A percentile compares a stretch with the other conserved stretches of the same genome.
Evolutionary conservation across 2,888 invertebrate genomes (phyloP).

Genomic region (Dryobotodes eremita): DNA sequence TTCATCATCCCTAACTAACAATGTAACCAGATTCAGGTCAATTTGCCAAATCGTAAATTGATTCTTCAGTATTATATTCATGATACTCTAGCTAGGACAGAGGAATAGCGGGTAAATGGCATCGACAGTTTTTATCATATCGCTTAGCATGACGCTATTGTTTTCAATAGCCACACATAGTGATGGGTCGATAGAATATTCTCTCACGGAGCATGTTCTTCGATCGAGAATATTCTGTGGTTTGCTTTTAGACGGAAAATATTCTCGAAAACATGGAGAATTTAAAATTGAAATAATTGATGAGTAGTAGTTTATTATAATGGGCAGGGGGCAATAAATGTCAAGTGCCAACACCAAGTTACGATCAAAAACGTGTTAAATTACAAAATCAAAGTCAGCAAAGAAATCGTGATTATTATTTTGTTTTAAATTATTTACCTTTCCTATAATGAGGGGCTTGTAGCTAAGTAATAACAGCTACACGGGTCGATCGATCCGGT

Average conservation of each 20-base stretch:
- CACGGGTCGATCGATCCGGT: no score
- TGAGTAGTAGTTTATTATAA: not conserved
- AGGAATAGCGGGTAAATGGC: not conserved
- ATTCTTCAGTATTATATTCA: not conserved
- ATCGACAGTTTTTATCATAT: conserved; percentile 3
- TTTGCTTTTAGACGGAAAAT: not conserved
- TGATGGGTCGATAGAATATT: not conserved
- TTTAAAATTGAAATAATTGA: not conserved
- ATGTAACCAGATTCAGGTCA: not conserved
- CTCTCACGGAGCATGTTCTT: not conserved
- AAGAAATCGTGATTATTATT: not conserved
- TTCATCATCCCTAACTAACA: conserved; percentile 24
- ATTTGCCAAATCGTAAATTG: not conserved
- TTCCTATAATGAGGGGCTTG: no score
- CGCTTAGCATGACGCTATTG: conserved; percentile 32
- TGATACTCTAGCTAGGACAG: not conserved
- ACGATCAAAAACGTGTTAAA: not conserved
- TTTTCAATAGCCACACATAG: not conserved
- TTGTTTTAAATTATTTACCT: not conserved
- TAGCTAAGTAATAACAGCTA: no score
- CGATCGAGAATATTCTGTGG: not conserved
- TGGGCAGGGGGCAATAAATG: no score
- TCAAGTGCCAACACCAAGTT: no score
- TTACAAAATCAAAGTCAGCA: not conserved
- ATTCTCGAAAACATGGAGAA: no score